Evolutionary conservation across 2,888 invertebrate genomes (phyloP).

Genomic region (Dioctria rufipes): DNA sequence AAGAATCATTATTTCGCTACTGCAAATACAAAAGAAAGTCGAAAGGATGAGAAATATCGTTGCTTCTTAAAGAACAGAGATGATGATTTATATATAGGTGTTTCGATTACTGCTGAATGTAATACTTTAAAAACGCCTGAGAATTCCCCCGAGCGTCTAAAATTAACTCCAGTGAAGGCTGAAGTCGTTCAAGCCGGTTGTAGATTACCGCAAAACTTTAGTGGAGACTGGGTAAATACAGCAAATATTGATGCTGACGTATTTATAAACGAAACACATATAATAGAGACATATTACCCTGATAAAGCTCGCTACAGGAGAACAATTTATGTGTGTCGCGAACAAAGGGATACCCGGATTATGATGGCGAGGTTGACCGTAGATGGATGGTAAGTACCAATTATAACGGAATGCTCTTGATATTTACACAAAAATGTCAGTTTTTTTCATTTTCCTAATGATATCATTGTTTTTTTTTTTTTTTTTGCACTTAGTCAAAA

Average conservation of each 20-base stretch:
- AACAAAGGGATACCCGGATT: constrained; percentile 89
- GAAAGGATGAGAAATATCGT: constrained; percentile 94
- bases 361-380: constrained; percentile 98
- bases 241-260: constrained; percentile 97
- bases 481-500: constrained; percentile 81
- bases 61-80: constrained; percentile 96
- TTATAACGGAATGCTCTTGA: neutral
- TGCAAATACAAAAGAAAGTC: constrained; percentile 96
- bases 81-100: constrained; percentile 92
- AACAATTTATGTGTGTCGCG: constrained; percentile 95
- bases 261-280: constrained; percentile 94
- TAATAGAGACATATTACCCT: constrained; percentile 95
- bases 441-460: neutral
- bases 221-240: constrained; percentile 97
- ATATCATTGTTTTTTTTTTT: neutral
- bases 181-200: constrained; percentile 94
- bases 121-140: constrained; percentile 93
- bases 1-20: constrained; percentile 98
- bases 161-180: constrained; percentile 89
- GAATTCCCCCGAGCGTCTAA: constrained; percentile 91
- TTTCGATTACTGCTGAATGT: constrained; percentile 95
- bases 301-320: constrained; percentile 90
- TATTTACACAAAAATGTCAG: neutral
- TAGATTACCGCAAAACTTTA: constrained; percentile 92
- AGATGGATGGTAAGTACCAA: constrained; percentile 77